Evolutionary conservation across 1,140 invertebrate genomes (phyloP), one percentile per base, ranked within the genome.

Genomic region (Orius insidiosus): DNA sequence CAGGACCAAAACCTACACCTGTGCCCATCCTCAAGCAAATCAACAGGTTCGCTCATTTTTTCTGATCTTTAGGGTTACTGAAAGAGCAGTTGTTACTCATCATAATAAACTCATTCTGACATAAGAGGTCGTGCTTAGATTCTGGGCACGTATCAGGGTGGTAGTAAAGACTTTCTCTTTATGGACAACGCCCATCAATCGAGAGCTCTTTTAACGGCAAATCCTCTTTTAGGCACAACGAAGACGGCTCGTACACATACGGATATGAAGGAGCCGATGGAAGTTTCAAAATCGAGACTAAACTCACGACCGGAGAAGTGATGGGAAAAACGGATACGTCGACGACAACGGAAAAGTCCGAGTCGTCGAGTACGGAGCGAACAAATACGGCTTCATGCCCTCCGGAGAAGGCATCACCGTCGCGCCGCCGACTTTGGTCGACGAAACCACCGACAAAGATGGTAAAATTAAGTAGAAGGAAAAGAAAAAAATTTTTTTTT

Each of bases 241-340:
- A 85, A 56, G 81, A 86, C 58, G 84, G 83, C 41, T 82, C 80
- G 0, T 88, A 88, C 60, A 86, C 83, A 0, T 88, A 85, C 54
- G 83, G 82, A 0, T 88, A 85, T 60, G 82, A 86, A 59, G 80
- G 79, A 7, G 80, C 75, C 9, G 80, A 85, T 56, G 83, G 84
- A 35, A 78, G 79, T 3, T 85, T 86, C 63, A 86, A 86, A 61
- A 85, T 86, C 53, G 82, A 88, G 59, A 85, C 82, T 5, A 85
- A 87, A 57, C 61, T 77, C 24, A 69, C 76, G 0, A 75, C 70
- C 11, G 83, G 84, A 0, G 78, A 85, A 49, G 81, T 87, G 0
- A 78, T 78, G 57, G 84, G 84, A 85, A 85, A 58, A 86, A 86
- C 56, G 83, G 87, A 5, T 92, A 86, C 63, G 76, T 86, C 19